Conservation (phyloP, 1,140 invertebrate species). For the Brachionus rotundiformis region DNA sequence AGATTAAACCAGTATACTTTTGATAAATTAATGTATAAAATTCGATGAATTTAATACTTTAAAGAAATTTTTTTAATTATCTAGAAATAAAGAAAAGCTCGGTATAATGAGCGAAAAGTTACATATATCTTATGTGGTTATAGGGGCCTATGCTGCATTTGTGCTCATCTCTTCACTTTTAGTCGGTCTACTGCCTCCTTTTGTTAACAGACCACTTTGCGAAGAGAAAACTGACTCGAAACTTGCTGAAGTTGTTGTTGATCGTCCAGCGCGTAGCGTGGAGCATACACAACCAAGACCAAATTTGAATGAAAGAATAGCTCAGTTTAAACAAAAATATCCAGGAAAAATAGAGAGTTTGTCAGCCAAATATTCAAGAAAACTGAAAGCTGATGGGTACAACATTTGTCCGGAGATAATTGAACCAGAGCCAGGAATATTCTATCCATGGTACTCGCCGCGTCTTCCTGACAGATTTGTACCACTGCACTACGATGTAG, state of each 20-base stretch:
- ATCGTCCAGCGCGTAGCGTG: not conserved
- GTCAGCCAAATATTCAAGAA: not conserved
- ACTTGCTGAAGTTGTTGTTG: not conserved
- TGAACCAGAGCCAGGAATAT: not conserved
- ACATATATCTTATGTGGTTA: conserved; percentile 3
- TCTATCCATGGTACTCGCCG: conserved; percentile 39
- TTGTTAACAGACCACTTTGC: conserved; percentile 26
- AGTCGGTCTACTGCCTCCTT: conserved; percentile 29
- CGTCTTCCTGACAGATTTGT: conserved; percentile 4
- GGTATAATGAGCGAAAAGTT: conserved; percentile 19
- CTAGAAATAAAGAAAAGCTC: not conserved
- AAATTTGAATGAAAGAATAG: conserved; percentile 21
- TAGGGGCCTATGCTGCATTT: conserved; percentile 29
- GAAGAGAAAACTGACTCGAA: not conserved
- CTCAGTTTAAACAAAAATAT: conserved; percentile 27
- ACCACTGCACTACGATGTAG: conserved; percentile 13
- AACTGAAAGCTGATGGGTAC: not conserved
- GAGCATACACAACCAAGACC: not conserved
- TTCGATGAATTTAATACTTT: not conserved
- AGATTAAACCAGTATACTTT: not conserved
- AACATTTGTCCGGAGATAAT: conserved; percentile 41
- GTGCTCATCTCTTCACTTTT: conserved; percentile 22
- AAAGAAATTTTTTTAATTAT: too few relatives aligned
- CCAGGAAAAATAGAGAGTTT: not conserved
- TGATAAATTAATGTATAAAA: conserved; percentile 4